A percentile compares a stretch with the other conserved stretches of the same genome.
These are phyloP conservation scores for Vireo altiloquus DNA, from an alignment of 2,113 vertebrate species.

Conservation along the genomic window DNA sequence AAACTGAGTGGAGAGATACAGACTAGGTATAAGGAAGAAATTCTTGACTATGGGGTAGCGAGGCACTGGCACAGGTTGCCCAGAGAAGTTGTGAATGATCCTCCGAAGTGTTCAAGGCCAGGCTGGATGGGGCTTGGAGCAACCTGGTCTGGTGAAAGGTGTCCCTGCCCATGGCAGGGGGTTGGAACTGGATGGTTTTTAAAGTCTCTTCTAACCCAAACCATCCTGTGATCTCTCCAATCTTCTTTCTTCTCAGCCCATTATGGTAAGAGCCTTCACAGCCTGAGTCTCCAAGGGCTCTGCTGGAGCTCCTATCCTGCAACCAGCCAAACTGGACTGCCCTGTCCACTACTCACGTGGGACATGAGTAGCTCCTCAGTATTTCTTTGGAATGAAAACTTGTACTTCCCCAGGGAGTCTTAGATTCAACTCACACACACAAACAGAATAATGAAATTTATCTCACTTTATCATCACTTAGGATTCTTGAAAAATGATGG, in stretches of 20 bases:
- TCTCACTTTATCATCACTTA: background rate
- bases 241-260: background rate
- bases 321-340: background rate
- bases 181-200: background rate
- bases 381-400: background rate
- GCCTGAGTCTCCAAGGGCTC: background rate
- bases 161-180: background rate
- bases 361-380: background rate
- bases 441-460: background rate
- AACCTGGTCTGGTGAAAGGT: background rate
- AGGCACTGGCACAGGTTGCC: background rate
- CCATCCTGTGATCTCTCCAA: background rate
- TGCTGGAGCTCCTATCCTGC: background rate
- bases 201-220: background rate
- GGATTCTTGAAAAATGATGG: background rate
- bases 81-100: background rate
- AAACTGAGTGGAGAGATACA: background rate
- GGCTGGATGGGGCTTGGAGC: background rate
- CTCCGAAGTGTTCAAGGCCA: background rate
- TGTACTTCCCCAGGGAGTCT: background rate
- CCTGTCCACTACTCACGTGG: accelerated
- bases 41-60: background rate
- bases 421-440: background rate
- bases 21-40: background rate
- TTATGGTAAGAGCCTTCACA: background rate